phyloP scores from a whole-genome alignment of 2,888 invertebrate genomes.

The Caenorhabditis imperialis region DNA sequence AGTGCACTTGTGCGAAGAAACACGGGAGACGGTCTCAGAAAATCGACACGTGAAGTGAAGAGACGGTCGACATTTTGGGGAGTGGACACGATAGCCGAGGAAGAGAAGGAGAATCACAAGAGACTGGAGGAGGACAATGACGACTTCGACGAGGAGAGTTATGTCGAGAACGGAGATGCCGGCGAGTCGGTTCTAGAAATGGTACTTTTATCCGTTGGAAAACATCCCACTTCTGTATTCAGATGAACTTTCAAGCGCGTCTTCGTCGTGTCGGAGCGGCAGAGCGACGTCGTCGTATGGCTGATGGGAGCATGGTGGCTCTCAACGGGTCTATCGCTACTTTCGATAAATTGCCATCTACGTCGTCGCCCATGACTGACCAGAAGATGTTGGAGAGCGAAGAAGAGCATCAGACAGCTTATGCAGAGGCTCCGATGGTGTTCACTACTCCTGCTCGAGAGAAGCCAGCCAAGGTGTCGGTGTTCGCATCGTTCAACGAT shows the following conservation, averaged over 20 bases:
- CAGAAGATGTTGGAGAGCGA: conserved; percentile 5
- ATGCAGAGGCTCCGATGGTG: too few species aligned
- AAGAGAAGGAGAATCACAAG: conserved; percentile 37
- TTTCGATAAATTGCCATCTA: conserved; percentile 14
- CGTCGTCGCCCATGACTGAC: background rate
- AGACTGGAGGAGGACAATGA: background rate
- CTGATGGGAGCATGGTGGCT: conserved; percentile 37
- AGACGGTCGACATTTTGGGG: conserved; percentile 47
- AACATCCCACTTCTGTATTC: background rate
- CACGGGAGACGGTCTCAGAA: conserved; percentile 18
- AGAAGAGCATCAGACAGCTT: conserved; percentile 6
- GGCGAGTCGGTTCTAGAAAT: conserved; percentile 35
- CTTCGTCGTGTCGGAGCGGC: conserved; percentile 24
- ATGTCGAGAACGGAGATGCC: background rate
- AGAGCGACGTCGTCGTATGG: conserved; percentile 9
- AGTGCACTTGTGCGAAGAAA: conserved; percentile 18
- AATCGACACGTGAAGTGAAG: background rate
- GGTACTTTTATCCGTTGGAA: background rate
- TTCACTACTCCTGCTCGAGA: conserved; percentile 2
- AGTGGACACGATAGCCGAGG: conserved; percentile 34
- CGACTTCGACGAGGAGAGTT: conserved; percentile 5
- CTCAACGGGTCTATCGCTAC: conserved; percentile 41
- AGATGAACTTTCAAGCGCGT: conserved; percentile 39
- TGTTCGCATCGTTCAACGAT: too few species aligned
- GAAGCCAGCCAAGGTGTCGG: background rate